Evolutionary conservation across 2,113 vertebrate genomes (phyloP), one percentile per base, ranked within the genome.

Genomic region (Sinocyclocheilus anophthalmus): DNA sequence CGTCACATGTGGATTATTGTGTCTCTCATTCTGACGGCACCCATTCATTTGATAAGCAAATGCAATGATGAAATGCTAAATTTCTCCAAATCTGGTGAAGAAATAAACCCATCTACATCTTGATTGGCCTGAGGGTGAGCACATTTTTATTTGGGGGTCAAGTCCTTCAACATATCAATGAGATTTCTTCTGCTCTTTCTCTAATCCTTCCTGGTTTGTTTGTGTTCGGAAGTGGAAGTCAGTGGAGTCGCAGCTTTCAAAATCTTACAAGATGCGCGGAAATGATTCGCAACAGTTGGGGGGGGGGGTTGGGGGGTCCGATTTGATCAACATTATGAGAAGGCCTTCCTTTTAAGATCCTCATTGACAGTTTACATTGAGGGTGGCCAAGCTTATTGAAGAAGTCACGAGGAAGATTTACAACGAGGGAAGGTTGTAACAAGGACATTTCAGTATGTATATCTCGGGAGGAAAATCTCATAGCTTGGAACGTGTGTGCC

Each of bases 341-440:
- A 87, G 85, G 59, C 73, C 81, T 76, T 45, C 77, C 59, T 55
- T 20, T 61, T 90, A 87, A 89, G n/a, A n/a, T 86, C 85, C 81
- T 55, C 85, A n/a, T 84, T 89, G 88, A 86, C 88, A 88, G n/a
- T 89, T 89, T 86, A n/a, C 57, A 26, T 22, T 18, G 42, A 84
- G 78, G 63, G 59, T 26, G 63, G 53, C 18, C 84, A 82, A 82
- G 77, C 63, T 77, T 78, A 84, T 73, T 24, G 45, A n/a, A n/a
- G n/a, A n/a, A n/a, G 69, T 63, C 76, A 70, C 30, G 63, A 33
- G 61, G 13, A 39, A 75, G 24, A 84, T n/a, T n/a, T n/a, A n/a
- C n/a, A n/a, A n/a, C n/a, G n/a, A n/a, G n/a, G n/a, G n/a, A n/a
- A n/a, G n/a, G n/a, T n/a, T n/a, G n/a, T n/a, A n/a, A n/a, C n/a